Evolutionary conservation across 2,888 invertebrate genomes (phyloP).

Genomic region (Callimorpha dominula): DNA sequence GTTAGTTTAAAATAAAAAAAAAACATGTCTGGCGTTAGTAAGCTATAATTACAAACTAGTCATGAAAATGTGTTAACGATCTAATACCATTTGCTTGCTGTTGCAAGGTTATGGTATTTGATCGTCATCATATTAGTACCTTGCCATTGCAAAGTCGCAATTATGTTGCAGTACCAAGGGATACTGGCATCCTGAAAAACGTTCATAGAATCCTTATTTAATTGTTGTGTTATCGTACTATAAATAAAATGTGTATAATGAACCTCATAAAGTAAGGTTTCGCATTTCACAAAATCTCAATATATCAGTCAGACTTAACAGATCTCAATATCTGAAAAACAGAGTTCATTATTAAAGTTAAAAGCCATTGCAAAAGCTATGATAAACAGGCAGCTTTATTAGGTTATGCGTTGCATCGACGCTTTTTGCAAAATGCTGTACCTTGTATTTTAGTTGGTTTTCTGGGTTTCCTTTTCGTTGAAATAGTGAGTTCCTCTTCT

Average conservation of each 20-base stretch:
- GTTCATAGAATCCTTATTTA: neutral
- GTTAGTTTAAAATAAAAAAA: neutral
- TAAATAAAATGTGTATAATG: neutral
- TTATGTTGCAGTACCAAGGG: neutral
- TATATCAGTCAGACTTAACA: neutral
- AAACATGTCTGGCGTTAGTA: neutral
- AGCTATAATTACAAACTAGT: neutral
- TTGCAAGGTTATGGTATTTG: neutral
- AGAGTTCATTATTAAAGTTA: neutral
- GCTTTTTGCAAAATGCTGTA: conserved; percentile 58
- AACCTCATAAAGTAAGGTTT: neutral
- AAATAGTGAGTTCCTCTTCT: conserved; percentile 90
- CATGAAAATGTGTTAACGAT: neutral
- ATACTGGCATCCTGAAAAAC: neutral
- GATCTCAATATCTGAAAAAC: neutral
- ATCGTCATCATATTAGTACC: neutral
- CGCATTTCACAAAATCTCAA: neutral
- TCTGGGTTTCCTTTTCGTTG: conserved; percentile 89
- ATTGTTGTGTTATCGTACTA: neutral
- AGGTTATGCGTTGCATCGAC: neutral
- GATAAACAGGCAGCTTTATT: neutral
- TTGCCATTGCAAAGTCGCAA: neutral
- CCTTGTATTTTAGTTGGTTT: conserved; percentile 89
- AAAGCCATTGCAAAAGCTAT: conserved; percentile 12
- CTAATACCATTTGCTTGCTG: neutral